phyloP scores from a whole-genome alignment of 2,113 vertebrate genomes.

The Cricetomys ansorgei region DNA sequence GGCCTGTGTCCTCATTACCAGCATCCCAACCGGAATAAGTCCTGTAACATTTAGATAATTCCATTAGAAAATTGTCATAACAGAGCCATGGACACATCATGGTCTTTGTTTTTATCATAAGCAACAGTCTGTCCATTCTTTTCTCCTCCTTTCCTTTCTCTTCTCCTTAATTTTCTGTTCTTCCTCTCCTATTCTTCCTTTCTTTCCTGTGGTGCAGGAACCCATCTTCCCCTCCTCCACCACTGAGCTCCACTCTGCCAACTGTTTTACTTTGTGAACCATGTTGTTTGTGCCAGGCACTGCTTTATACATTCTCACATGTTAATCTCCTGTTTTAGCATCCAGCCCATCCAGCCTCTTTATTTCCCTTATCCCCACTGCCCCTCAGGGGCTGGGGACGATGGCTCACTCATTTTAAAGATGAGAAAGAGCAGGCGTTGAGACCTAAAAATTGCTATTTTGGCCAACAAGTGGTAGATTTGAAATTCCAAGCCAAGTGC shows the following conservation, averaged over 20 bases:
- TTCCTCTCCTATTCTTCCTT: neutral
- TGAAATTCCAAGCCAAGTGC: neutral
- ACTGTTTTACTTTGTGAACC: neutral
- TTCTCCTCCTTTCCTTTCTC: neutral
- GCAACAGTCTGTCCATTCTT: no score
- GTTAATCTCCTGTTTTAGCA: neutral
- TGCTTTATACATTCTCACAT: neutral
- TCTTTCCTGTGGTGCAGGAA: neutral
- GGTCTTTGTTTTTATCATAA: neutral
- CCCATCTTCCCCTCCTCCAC: neutral
- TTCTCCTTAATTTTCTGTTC: neutral
- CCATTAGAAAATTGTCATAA: neutral
- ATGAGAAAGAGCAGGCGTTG: neutral
- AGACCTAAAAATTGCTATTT: neutral
- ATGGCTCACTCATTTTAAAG: neutral
- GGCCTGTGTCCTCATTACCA: neutral
- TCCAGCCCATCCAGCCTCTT: neutral
- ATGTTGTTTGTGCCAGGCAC: neutral
- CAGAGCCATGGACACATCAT: neutral
- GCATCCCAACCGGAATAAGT: neutral
- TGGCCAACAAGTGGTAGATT: neutral
- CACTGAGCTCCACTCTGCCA: neutral
- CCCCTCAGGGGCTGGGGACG: neutral
- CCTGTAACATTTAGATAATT: neutral
- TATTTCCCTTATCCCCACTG: neutral